Base-by-base conservation (phyloP, 2,888 invertebrate species). In the Caenorhabditis wallacei region DNA sequence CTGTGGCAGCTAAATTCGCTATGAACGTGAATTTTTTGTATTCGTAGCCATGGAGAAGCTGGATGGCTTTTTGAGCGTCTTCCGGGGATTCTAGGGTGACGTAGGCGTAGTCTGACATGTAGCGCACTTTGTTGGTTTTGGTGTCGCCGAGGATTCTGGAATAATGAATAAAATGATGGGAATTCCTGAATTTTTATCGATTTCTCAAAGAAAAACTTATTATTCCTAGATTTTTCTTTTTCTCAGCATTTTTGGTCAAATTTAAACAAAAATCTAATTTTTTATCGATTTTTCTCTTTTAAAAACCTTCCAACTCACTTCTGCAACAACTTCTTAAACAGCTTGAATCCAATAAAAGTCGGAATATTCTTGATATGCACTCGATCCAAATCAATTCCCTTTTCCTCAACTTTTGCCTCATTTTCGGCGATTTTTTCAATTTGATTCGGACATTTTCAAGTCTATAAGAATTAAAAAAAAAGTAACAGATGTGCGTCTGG, bases 341-440 rank as follows among this genome's bases (percentile, higher is more conserved):
- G 88, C 18, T 88, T 87, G 68, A 84, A 85, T 11, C 87, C 88
- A 16, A 89, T 57, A 48, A 84, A 85, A 13, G 68, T 68, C 1
- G 90, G 89, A 8, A 90, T 63, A 51, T 89, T 90, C 40, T 82
- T 72, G 8, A 90, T 64, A 69, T 89, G 88, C 1, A 90, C 81
- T 69, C 90, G 78, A 57, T 87, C 87, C n/a, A 51, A 18, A 24
- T 84, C 84, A 5, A 84, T 66, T 51, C 11, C 72, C 37, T 35
- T 48, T 20, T 64, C 37, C 20, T 59, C 40, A 13, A 40, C 35
- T 10, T 20, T 13, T 22, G 51, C 37, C 18, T 48, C 46, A 18
- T 48, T 18, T 13, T 10, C 40, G n/a, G n/a, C n/a, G n/a, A n/a
- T n/a, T n/a, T 20, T 59, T 2, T 13, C 35, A 13, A 20, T 8